Evolutionary conservation across 2,888 invertebrate genomes (phyloP).

Genomic region (Galeruca laticollis): DNA sequence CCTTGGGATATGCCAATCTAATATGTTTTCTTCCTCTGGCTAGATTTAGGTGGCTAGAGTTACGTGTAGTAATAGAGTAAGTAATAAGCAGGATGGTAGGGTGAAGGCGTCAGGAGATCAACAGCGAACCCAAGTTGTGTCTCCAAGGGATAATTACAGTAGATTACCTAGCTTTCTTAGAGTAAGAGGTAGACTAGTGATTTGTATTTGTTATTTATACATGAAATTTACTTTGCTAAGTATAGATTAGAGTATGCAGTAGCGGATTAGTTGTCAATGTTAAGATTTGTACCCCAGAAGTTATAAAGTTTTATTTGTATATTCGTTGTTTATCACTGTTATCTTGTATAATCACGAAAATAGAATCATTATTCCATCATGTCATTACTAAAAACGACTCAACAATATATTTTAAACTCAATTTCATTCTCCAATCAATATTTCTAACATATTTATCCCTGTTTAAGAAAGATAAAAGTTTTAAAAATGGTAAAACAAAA

Average conservation of each 20-base stretch:
- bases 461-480: neutral
- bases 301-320: too few relatives aligned
- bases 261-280: neutral
- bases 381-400: too few relatives aligned
- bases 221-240: constrained; percentile 4
- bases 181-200: constrained; percentile 13
- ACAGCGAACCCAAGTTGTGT: constrained; percentile 31
- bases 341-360: too few relatives aligned
- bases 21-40: constrained; percentile 18
- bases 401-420: neutral
- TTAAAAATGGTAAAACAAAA: neutral
- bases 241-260: neutral
- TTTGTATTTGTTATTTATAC: constrained; percentile 24
- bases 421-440: neutral
- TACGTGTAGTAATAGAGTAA: constrained; percentile 23
- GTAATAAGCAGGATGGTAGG: constrained; percentile 12
- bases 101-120: constrained; percentile 26
- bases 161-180: constrained; percentile 50
- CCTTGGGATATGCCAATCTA: constrained; percentile 21
- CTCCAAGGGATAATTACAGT: constrained; percentile 51
- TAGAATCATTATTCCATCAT: too few relatives aligned
- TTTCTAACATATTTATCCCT: neutral
- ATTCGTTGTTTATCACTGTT: too few relatives aligned
- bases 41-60: constrained; percentile 8
- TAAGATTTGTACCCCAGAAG: neutral